These are phyloP conservation scores for Eriosoma lanigerum DNA, from an alignment of 1,140 invertebrate species.

Conservation along the genomic window DNA sequence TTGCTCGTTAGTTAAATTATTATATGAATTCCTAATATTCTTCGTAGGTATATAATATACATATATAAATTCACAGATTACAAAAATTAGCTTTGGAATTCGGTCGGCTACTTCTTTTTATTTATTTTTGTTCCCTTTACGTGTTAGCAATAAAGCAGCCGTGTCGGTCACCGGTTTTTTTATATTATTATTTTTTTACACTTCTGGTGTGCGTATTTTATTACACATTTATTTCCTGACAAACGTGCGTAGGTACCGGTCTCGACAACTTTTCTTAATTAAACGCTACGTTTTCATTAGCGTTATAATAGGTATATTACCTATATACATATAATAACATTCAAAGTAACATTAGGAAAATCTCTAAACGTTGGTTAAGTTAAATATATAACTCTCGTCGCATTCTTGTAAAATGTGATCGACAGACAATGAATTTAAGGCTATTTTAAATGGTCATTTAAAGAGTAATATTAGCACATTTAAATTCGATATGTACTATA, in stretches of 20 bases:
- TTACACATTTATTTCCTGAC: not conserved
- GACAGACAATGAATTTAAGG: no score
- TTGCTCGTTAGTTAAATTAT: constrained; percentile 45
- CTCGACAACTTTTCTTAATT: not conserved
- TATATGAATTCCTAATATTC: constrained; percentile 17
- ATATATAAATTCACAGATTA: constrained; percentile 43
- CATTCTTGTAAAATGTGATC: no score
- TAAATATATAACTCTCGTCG: no score
- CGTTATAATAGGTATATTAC: no score
- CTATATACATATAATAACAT: no score
- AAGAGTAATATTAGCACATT: no score
- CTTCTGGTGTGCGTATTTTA: not conserved
- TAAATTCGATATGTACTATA: no score
- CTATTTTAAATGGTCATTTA: no score
- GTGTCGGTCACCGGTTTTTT: not conserved
- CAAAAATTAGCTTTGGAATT: constrained; percentile 39
- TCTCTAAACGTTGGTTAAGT: no score
- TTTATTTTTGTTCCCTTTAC: not conserved
- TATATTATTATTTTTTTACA: not conserved
- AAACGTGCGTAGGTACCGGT: not conserved
- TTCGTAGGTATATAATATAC: no score
- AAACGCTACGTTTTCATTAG: not conserved
- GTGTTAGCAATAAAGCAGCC: not conserved
- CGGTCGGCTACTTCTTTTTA: not conserved
- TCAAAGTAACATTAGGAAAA: no score